Evolutionary conservation across 2,113 vertebrate genomes (phyloP).

Genomic region (Cochlearius cochlearius): DNA sequence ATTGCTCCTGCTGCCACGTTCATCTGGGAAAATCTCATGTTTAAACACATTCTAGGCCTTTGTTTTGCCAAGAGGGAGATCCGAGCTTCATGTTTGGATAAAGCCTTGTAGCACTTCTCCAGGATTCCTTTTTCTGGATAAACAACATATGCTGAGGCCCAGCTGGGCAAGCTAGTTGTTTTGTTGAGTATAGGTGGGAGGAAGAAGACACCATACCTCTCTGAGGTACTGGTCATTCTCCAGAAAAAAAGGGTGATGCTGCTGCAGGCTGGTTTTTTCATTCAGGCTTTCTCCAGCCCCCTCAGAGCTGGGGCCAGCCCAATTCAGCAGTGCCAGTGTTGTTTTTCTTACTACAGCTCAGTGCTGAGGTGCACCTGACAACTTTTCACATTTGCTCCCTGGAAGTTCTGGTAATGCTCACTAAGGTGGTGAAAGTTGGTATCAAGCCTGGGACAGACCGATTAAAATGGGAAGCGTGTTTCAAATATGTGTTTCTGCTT

Average conservation of each 20-base stretch:
- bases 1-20: background rate
- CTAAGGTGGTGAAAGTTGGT: background rate
- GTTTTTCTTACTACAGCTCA: background rate
- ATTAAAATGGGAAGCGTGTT: background rate
- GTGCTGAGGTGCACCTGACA: background rate
- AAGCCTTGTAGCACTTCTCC: background rate
- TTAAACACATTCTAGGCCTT: background rate
- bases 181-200: background rate
- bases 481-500: background rate
- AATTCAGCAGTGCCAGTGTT: background rate
- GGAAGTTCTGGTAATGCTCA: background rate
- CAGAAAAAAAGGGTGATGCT: background rate
- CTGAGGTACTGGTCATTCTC: background rate
- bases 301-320: background rate
- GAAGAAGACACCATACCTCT: background rate
- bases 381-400: background rate
- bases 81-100: background rate
- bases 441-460: background rate
- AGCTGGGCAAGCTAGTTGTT: background rate
- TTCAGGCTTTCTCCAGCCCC: background rate
- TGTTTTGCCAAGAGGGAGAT: background rate
- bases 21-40: background rate
- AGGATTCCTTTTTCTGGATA: background rate
- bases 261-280: background rate
- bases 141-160: background rate